phyloP scores from a whole-genome alignment of 2,113 vertebrate species.

The Zosterops japonicus region DNA sequence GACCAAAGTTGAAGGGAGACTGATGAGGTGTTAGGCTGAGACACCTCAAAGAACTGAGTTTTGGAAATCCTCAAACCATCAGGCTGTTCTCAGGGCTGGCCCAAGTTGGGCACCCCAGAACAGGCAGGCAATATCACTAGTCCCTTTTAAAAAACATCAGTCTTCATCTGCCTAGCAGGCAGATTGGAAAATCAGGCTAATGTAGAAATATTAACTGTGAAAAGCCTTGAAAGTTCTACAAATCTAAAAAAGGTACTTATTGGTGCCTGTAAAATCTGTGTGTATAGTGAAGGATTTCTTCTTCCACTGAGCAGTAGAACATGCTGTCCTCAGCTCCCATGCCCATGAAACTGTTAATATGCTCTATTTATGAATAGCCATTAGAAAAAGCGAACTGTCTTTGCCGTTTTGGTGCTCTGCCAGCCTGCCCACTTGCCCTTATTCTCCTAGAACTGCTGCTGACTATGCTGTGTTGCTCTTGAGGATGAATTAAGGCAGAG shows the following conservation, averaged over 20 bases:
- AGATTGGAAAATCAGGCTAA: slow-evolving; percentile 31
- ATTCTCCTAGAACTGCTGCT: neutral
- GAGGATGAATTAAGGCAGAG: neutral
- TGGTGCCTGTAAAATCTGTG: slow-evolving; percentile 9
- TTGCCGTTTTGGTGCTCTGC: neutral
- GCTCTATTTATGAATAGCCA: slow-evolving; percentile 6
- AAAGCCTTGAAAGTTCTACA: slow-evolving; percentile 42
- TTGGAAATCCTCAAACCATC: slow-evolving; percentile 42
- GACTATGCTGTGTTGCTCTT: neutral
- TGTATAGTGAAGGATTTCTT: slow-evolving; percentile 17
- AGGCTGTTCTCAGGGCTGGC: slow-evolving; percentile 4
- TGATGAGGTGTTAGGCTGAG: slow-evolving; percentile 33
- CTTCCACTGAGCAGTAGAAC: neutral
- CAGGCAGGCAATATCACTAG: slow-evolving; percentile 20
- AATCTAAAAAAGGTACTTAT: slow-evolving; percentile 18
- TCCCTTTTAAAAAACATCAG: slow-evolving; percentile 29
- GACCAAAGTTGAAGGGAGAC: neutral
- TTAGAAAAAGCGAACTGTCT: neutral
- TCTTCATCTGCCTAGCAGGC: slow-evolving; percentile 2
- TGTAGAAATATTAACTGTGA: slow-evolving; percentile 60
- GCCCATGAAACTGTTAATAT: neutral
- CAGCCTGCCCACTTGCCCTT: neutral
- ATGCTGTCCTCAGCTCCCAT: neutral
- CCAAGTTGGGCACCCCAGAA: neutral
- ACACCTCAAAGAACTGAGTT: slow-evolving; percentile 32